Conservation (phyloP, 2,113 vertebrate species). For the Colinus virginianus region DNA sequence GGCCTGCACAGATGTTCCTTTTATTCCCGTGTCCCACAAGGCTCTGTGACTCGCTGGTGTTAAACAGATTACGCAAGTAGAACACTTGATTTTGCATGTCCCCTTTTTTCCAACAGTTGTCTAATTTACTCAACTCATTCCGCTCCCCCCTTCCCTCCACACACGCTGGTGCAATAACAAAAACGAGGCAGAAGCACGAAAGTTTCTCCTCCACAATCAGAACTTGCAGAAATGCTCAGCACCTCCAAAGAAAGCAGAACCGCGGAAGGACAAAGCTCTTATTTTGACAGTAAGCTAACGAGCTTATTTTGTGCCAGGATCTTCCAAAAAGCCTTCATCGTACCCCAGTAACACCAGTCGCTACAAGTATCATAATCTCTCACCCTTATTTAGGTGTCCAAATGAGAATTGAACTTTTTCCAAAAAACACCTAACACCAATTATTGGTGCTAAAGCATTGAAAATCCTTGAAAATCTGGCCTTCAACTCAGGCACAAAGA, state of each 20-base stretch:
- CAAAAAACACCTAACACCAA: slow-evolving; percentile 10
- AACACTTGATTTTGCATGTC: slow-evolving; percentile 54
- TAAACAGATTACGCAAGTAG: slow-evolving; percentile 71
- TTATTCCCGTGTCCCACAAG: slow-evolving; percentile 48
- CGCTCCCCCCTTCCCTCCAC: not conserved
- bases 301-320: not conserved
- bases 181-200: slow-evolving; percentile 61
- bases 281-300: not conserved
- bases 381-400: not conserved
- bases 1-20: slow-evolving; percentile 50
- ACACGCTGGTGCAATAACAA: slow-evolving; percentile 57
- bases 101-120: slow-evolving; percentile 62
- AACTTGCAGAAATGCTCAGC: not conserved
- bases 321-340: not conserved
- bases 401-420: not conserved
- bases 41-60: slow-evolving; percentile 20
- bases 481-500: slow-evolving; percentile 53
- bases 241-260: not conserved
- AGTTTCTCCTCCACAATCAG: not conserved
- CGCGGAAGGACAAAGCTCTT: not conserved
- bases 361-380: slow-evolving; percentile 36
- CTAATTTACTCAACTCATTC: slow-evolving; percentile 71
- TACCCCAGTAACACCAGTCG: not conserved
- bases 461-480: slow-evolving; percentile 72
- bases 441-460: slow-evolving; percentile 44